These are phyloP conservation scores for Laticauda colubrina DNA, from an alignment of 2,113 vertebrate species.

Conservation along the genomic window DNA sequence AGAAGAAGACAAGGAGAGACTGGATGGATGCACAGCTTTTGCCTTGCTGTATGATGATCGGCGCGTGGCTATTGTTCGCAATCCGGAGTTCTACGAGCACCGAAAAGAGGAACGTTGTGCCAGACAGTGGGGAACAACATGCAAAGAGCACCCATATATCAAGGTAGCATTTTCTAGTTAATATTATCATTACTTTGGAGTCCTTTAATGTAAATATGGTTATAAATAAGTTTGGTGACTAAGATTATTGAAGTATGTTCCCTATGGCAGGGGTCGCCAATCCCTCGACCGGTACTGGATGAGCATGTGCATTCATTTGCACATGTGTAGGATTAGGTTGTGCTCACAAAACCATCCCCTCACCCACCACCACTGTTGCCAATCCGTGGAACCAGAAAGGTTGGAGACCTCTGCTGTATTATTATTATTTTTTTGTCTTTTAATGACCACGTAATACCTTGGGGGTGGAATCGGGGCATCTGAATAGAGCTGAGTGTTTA, in stretches of 20 bases:
- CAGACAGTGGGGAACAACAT: conserved; percentile 93
- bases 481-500: too few species aligned
- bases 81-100: conserved; percentile 94
- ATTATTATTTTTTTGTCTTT: too few species aligned
- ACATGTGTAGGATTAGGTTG: not conserved
- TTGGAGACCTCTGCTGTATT: not conserved
- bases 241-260: not conserved
- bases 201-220: rapidly evolving
- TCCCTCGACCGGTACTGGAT: not conserved
- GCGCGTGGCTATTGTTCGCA: conserved; percentile 92
- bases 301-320: not conserved
- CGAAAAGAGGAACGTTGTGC: conserved; percentile 96
- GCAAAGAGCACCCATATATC: conserved; percentile 95
- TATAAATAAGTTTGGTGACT: not conserved
- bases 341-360: not conserved
- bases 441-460: too few species aligned
- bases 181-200: not conserved
- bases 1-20: conserved; percentile 84
- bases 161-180: conserved; percentile 75
- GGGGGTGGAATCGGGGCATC: too few species aligned
- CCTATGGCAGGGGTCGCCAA: not conserved
- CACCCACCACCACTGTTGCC: rapidly evolving
- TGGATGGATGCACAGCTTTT: conserved; percentile 87
- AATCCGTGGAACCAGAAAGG: not conserved
- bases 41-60: conserved; percentile 81